Evolutionary conservation across 2,797 vertebrate genomes (phyloP), one percentile per base, ranked within the genome.

Genomic region (Falco rusticolus): DNA sequence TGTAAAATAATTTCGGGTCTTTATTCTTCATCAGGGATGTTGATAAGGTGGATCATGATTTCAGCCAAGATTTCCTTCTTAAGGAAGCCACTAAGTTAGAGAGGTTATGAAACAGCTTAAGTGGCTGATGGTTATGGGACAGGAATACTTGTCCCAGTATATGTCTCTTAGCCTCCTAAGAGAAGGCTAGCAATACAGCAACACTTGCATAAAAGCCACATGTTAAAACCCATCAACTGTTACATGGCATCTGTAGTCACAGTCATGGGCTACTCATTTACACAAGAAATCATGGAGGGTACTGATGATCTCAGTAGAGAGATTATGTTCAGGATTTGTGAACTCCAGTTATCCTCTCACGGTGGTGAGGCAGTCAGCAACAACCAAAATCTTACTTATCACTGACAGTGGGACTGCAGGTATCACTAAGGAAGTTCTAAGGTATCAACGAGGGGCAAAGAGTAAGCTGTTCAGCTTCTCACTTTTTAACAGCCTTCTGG

Each of bases 81-180:
- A 9, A 48, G 16, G 34, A 87, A 74, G 21, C 16, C 66, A 5
- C 0, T 33, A 77, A 74, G 8, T 54, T 28, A 66, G 51, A 56
- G 29, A 69, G 10, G n/a, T 24, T 69, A 39, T 10, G 26, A 93
- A 31, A 85, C 13, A 41, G 31, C 5, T 31, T 43, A 77, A 48
- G 20, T 12, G 43, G 56, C 25, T 84, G 64, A 87, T 14, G 14
- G 15, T 59, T 83, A 70, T 2, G 7, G 43, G 53, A 66, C 34
- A 80, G 5, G 31, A 88, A 51, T 14, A 31, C 31, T 56, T 41
- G 51, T 45, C 24, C 26, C 54, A 76, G 1, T 4, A 81, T 39
- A 39, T 39, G 59, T 31, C 59, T 56, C 18, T 0, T 2, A 29
- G 37, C 16, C 21, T 85, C 1, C 0, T 14, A 64, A 31, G 54